Conservation (phyloP, 2,888 invertebrate genomes). For the Dioctria linearis region DNA sequence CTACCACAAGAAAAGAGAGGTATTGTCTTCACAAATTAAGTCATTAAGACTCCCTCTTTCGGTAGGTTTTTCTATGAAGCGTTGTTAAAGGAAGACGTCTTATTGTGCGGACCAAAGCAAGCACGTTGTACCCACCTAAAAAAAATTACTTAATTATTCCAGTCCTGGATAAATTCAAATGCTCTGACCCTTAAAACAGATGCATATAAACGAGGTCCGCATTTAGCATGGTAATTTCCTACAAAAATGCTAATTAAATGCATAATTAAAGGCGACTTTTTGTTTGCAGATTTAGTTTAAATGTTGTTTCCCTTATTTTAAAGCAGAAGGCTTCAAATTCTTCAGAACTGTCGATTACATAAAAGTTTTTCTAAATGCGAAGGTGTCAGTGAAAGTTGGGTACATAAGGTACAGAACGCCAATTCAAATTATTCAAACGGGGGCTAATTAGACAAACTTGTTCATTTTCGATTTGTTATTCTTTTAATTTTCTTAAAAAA, state of each 20-base stretch:
- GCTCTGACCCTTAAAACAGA: slow-evolving; percentile 17
- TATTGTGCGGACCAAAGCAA: slow-evolving; percentile 1
- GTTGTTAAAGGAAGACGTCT: not conserved
- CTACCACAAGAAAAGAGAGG: slow-evolving; percentile 23
- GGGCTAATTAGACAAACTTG: too few relatives aligned
- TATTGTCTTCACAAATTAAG: slow-evolving; percentile 56
- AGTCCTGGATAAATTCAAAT: slow-evolving; percentile 12
- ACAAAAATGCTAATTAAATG: slow-evolving; percentile 19
- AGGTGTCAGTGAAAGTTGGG: too few relatives aligned
- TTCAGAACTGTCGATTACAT: too few relatives aligned
- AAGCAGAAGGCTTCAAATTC: too few relatives aligned
- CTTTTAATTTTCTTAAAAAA: too few relatives aligned
- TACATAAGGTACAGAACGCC: too few relatives aligned
- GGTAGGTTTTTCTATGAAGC: slow-evolving; percentile 13
- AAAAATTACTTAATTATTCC: slow-evolving; percentile 25
- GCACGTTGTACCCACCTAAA: not conserved
- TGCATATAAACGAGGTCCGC: slow-evolving; percentile 16
- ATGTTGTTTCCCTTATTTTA: not conserved
- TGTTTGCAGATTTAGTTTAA: slow-evolving; percentile 8
- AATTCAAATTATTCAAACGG: too few relatives aligned
- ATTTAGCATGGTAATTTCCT: slow-evolving; percentile 19
- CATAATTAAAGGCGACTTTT: not conserved
- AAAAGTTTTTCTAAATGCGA: too few relatives aligned
- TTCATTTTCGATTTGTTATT: too few relatives aligned
- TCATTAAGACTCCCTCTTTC: slow-evolving; percentile 46